These are phyloP conservation scores for Rhodinocichla rosea DNA, from an alignment of 2,113 vertebrate species.

Conservation along the genomic window DNA sequence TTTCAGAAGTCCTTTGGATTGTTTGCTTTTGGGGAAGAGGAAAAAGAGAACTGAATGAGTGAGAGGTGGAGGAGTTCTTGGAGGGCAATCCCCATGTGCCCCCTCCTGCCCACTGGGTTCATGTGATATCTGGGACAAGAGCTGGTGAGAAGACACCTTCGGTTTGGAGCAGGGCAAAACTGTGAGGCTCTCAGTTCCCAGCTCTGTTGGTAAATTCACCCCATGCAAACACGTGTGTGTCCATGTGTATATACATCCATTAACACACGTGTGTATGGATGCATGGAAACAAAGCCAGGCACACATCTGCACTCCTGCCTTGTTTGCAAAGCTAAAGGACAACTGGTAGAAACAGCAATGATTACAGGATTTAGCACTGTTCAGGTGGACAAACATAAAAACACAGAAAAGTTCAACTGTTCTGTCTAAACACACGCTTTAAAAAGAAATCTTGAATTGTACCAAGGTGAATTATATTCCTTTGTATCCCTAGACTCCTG, in stretches of 20 bases:
- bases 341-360: neutral
- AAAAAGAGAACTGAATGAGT: neutral
- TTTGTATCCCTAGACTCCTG: neutral
- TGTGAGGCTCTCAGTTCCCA: neutral
- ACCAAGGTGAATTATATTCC: neutral
- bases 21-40: neutral
- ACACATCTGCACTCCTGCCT: neutral
- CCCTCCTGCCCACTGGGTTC: neutral
- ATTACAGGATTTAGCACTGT: neutral
- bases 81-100: neutral
- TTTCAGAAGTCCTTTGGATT: neutral
- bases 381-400: neutral
- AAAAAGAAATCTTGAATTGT: neutral
- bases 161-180: neutral
- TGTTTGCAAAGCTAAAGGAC: neutral
- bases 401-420: neutral
- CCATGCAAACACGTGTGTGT: fast-evolving
- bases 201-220: neutral
- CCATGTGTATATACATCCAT: fast-evolving
- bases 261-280: fast-evolving
- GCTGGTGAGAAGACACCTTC: neutral
- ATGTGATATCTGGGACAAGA: neutral
- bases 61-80: neutral
- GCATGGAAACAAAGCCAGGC: neutral
- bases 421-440: neutral